A percentile compares a stretch with the other conserved stretches of the same genome.
These are phyloP conservation scores for Hypomesus transpacificus DNA, from an alignment of 2,113 vertebrate species.

Conservation along the genomic window DNA sequence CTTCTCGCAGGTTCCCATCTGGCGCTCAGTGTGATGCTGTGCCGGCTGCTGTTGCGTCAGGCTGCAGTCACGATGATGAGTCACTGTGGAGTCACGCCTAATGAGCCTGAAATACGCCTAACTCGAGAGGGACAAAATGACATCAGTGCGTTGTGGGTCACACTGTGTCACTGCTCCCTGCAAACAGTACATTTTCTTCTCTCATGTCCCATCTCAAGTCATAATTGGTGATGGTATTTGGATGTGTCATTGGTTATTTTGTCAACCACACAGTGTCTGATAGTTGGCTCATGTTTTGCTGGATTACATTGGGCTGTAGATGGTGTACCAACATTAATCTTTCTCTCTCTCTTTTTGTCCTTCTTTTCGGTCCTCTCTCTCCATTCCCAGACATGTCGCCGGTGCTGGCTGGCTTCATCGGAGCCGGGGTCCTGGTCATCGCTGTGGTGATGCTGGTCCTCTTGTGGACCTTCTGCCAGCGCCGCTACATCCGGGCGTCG, in stretches of 20 bases:
- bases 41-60: neutral
- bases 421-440: slow-evolving; percentile 87
- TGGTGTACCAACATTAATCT: neutral
- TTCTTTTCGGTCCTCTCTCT: neutral
- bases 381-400: slow-evolving; percentile 86
- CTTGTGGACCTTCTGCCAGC: slow-evolving; percentile 94
- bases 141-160: neutral
- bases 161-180: neutral
- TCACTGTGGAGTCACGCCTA: neutral
- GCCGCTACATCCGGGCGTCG: slow-evolving; percentile 78
- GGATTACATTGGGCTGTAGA: too few species aligned
- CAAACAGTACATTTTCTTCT: too few species aligned
- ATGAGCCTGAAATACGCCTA: too few species aligned
- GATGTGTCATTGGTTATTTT: neutral
- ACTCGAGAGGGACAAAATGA: too few species aligned
- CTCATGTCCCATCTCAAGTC: too few species aligned
- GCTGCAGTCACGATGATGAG: neutral
- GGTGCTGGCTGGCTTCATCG: slow-evolving; percentile 89
- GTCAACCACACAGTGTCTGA: neutral
- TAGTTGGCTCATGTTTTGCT: too few species aligned
- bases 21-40: neutral
- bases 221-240: too few species aligned
- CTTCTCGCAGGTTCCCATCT: neutral
- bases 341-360: neutral
- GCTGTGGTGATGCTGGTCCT: slow-evolving; percentile 84